Percentiles rank a stretch among this genome's conserved stretches.
Evolutionary conservation across 1,140 invertebrate genomes (phyloP).

Genomic region (Triops cancriformis): DNA sequence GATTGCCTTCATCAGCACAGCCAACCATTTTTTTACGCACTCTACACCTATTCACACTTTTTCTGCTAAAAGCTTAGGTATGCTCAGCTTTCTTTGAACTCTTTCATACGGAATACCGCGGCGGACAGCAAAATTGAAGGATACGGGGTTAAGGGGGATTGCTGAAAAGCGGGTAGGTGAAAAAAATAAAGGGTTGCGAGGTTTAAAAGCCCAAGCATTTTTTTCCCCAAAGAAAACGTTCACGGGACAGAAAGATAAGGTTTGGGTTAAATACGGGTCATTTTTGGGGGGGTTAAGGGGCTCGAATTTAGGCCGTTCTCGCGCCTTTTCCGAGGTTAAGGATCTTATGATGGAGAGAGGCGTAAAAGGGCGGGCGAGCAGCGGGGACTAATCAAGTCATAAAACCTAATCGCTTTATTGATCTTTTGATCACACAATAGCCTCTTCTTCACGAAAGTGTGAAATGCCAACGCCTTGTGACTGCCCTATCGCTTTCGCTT

Average conservation of each 20-base stretch:
- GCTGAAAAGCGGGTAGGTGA: neutral
- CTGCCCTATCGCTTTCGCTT: neutral
- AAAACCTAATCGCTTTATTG: conserved; percentile 6
- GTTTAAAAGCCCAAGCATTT: neutral
- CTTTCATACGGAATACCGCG: too few species aligned
- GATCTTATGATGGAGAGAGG: neutral
- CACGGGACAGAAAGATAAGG: neutral
- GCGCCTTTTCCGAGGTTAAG: neutral
- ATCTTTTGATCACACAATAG: conserved; percentile 1
- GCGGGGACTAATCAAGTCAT: neutral
- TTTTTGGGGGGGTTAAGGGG: neutral
- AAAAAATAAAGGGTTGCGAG: neutral
- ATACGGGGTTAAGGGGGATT: too few species aligned
- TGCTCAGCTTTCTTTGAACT: neutral
- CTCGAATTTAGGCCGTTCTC: neutral
- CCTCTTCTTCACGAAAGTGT: neutral
- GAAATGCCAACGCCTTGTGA: conserved; percentile 8
- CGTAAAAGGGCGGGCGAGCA: neutral
- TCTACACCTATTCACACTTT: neutral
- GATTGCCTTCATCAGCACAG: neutral
- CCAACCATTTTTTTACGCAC: neutral
- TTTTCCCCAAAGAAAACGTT: neutral
- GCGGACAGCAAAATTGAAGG: neutral
- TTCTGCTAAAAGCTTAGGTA: neutral
- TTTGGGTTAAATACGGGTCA: neutral